A percentile compares a stretch with the other conserved stretches of the same genome.
These are phyloP conservation scores for Oostethus manadensis DNA, from an alignment of 2,113 vertebrate species.

Conservation along the genomic window DNA sequence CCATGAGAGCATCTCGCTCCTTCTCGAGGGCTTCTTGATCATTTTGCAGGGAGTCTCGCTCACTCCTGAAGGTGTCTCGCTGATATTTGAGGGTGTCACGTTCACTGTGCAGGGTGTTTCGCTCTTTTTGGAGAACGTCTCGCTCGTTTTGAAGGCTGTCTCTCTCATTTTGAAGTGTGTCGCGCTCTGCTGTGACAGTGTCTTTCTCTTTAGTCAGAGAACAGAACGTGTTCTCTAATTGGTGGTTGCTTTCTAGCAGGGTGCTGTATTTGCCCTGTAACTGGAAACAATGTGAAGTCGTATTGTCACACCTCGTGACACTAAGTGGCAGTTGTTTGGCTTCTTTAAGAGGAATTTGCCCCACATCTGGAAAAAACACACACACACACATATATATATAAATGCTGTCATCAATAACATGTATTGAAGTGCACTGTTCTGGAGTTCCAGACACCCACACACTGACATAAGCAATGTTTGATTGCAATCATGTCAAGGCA, in stretches of 20 bases:
- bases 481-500: background rate
- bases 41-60: background rate
- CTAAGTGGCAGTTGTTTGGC: background rate
- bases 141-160: background rate
- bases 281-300: background rate
- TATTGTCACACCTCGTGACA: background rate
- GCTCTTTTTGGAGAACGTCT: background rate
- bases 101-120: background rate
- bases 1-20: background rate
- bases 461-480: background rate
- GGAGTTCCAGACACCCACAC: no score
- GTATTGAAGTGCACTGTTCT: background rate
- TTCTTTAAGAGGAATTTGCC: background rate
- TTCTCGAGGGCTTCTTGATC: background rate
- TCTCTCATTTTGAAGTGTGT: constrained; percentile 14
- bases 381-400: no score
- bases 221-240: background rate
- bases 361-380: constrained; percentile 14
- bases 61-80: background rate
- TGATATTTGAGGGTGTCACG: background rate
- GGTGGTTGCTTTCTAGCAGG: background rate
- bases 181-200: constrained; percentile 6
- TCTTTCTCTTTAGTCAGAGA: constrained; percentile 17
- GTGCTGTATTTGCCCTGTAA: constrained; percentile 3
- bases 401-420: background rate